Evolutionary conservation across 2,113 vertebrate genomes (phyloP), one percentile per base, ranked within the genome.

Genomic region (Tringa solitaria): DNA sequence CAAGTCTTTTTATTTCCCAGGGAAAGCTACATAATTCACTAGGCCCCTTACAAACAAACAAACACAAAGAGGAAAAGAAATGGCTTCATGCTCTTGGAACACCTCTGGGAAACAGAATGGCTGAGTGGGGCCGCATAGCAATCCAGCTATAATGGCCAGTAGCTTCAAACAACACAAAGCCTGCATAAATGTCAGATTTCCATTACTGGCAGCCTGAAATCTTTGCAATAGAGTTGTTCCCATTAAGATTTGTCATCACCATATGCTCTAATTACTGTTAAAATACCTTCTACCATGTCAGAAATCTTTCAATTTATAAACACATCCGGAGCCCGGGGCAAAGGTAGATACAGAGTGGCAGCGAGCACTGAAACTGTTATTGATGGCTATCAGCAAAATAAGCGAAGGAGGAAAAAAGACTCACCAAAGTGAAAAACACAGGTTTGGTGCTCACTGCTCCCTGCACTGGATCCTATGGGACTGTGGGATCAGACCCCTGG

Each of bases 91-190:
- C 74, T 94, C 84, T 85, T 88, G 94, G 92, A 97, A 94, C 86
- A 96, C 83, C 84, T 95, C 46, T 96, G 91, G 94, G 92, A 96
- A 91, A 83, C 45, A 80, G 84, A 94, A 87, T 61, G 84, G 65
- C 57, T 94, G 87, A 92, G 56, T 6, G 8, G 73, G 96, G 93
- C 61, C 14, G 20, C 87, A 90, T 20, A 88, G 70, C 70, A 92
- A 95, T 95, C 93, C 84, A 94, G 46, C 68, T 95, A 33, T 94
- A 97, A 92, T 93, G 95, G 93, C 82, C 77, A 89, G 79, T 61
- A 92, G 87, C 81, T 97, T 97, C 96, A 96, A 95, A 97, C 84
- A 97, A 86, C 89, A 96, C 80, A 97, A 85, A 96, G 59, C 33
- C 87, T 74, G 65, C 79, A 86, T 68, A 98, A 96, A 96, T 97